Evolutionary conservation across 2,888 invertebrate genomes (phyloP).

Genomic region (Drepana falcataria): DNA sequence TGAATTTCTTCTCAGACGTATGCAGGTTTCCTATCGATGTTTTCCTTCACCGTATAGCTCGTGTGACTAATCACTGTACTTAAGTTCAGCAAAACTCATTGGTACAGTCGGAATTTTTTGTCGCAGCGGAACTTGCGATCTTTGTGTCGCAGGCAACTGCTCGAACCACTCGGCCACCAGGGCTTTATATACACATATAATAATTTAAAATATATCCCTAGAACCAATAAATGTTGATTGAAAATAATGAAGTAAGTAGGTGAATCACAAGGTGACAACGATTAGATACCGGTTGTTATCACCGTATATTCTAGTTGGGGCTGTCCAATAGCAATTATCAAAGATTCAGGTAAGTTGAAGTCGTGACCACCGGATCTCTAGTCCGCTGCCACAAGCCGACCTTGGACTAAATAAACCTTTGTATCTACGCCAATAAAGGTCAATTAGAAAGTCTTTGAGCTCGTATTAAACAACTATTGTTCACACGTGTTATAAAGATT

Average conservation of each 20-base stretch:
- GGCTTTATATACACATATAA: too few species aligned
- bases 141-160: too few species aligned
- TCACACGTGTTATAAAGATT: slow-evolving; percentile 20
- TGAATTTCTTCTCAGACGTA: too few species aligned
- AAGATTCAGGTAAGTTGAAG: slow-evolving; percentile 39
- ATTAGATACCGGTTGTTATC: slow-evolving; percentile 18
- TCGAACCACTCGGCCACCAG: too few species aligned
- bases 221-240: background rate
- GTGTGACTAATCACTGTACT: too few species aligned
- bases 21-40: too few species aligned
- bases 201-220: too few species aligned
- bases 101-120: too few species aligned
- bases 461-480: slow-evolving; percentile 29
- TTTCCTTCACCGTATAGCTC: too few species aligned
- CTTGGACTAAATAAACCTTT: slow-evolving; percentile 71
- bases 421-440: slow-evolving; percentile 53
- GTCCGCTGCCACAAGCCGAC: slow-evolving; percentile 61
- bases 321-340: slow-evolving; percentile 44
- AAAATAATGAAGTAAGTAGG: slow-evolving; percentile 1
- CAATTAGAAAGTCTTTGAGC: slow-evolving; percentile 57
- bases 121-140: too few species aligned
- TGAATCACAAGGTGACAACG: slow-evolving; percentile 1
- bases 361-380: slow-evolving; percentile 72
- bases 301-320: slow-evolving; percentile 22
- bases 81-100: too few species aligned